Evolutionary conservation across 2,888 invertebrate species (phyloP), one percentile per base, ranked within the genome.

Genomic region (Eustalomyia histrio): DNA sequence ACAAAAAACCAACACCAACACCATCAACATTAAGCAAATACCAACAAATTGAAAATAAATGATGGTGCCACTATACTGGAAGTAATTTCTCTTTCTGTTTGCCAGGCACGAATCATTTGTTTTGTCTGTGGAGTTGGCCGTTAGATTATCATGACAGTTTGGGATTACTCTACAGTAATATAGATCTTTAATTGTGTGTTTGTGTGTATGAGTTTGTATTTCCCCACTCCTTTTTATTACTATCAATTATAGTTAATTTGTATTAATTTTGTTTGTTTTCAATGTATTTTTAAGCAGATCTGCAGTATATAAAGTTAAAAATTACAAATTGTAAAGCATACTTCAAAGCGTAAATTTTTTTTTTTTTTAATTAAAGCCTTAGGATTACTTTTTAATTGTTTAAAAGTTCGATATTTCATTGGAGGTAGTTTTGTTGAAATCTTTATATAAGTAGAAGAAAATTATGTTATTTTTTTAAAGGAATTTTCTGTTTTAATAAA

Each of bases 91-190:
- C 53, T 53, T 80, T 73, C 64, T 58, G 4, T 71, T 64, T 2
- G n/a, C n/a, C 60, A 61, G 64, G 53, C 72, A 76, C 73, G 53
- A 76, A 58, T 68, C 64, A 64, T 76, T 74, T 58, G 18, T 68
- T 72, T 67, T 69, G 76, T 68, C 64, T 73, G 73, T 57, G 69
- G n/a, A 29, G 29, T 6, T 47, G 57, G 18, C 39, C 0, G 14
- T 65, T 24, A 39, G 14, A 17, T 35, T 39, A 18, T 35, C 17
- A 6, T 10, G 39, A 52, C 39, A 33, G 33, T 16, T 67, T 0
- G 10, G 52, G 29, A 52, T 60, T 47, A 73, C 33, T 7, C 29
- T 29, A 21, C 9, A 39, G 39, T 29, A 29, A 39, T 50, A 17
- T 16, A 35, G 29, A 1, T 14, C 24, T 33, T 61, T 43, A 9